Base-by-base conservation (phyloP, 1,140 invertebrate genomes). In the Cotesia glomerata region DNA sequence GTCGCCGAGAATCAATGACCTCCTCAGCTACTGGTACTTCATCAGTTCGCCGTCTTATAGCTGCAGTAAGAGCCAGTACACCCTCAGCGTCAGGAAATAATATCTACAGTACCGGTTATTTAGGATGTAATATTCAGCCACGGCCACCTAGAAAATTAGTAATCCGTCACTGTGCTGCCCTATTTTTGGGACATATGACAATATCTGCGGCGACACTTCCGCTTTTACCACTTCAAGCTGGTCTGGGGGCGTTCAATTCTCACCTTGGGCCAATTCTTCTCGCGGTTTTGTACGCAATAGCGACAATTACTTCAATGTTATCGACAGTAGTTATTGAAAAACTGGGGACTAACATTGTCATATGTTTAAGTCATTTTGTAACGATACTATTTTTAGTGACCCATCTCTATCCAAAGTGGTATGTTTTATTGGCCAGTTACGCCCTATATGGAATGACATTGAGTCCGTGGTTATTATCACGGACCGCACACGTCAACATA, bases 1-100 rank as follows among this genome's bases (percentile, higher is more conserved):
- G 89, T 14, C 84, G 91, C 63, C 85, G 90, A 1, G 91, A 92
- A 61, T 92, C 91, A 1, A 88, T 91, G 77, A 89, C 89, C 4
- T 92, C 91, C 3, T 92, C 91, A 2, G 90, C 91, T 26, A 26
- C 26, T 7, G 91, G 91, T 0, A 90, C 91, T 0, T 91, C 91
- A 0, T 92, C 91, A 0, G 91, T 93, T 0, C 87, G 91, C 5
- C 85, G 91, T 0, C 83, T 93, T 0, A 90, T 93, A n/a, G 88
- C 90, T 0, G 85, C 91, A 0, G 91, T 91, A 14, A 80, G 88
- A 45, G 76, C 88, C 4, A 11, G 39, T 2, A 86, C 88, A 51
- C 88, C 88, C 66, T 88, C 73, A 76, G 87, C 69, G 5, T 45
- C 39, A 2, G 39, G 39, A 26, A 26, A 26, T 8, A 11, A 11